A percentile compares a stretch with the other conserved stretches of the same genome.
Evolutionary conservation across 2,113 vertebrate genomes (phyloP).

Genomic region (Podocnemis expansa): DNA sequence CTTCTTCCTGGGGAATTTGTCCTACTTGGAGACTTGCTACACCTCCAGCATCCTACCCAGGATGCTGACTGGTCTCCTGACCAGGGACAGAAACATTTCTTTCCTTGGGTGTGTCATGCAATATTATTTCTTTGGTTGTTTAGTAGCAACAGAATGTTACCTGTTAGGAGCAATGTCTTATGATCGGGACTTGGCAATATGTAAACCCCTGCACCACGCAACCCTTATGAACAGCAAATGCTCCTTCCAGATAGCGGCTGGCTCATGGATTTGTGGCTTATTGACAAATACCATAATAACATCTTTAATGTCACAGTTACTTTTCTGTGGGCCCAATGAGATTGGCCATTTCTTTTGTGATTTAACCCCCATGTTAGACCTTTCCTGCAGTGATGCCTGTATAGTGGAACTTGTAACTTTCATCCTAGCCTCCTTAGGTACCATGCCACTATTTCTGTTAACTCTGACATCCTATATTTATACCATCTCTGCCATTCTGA

Average conservation of each 20-base stretch:
- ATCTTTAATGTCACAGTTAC: background rate
- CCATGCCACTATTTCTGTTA: background rate
- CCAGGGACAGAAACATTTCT: background rate
- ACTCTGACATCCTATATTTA: conserved; percentile 24
- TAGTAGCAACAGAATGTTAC: background rate
- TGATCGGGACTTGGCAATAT: background rate
- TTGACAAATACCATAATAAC: background rate
- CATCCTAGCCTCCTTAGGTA: background rate
- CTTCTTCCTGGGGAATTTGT: too few species aligned
- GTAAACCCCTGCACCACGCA: too few species aligned
- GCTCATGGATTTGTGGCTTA: background rate
- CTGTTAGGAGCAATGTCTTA: conserved; percentile 6
- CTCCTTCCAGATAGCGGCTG: background rate
- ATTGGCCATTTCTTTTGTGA: conserved; percentile 40
- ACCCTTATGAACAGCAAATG: too few species aligned
- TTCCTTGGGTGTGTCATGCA: background rate
- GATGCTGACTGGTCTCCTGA: too few species aligned
- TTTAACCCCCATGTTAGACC: background rate
- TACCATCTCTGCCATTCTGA: background rate
- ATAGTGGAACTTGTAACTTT: background rate
- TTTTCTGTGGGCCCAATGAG: conserved; percentile 42
- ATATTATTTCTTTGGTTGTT: background rate
- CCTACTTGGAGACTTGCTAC: too few species aligned
- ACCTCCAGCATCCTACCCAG: too few species aligned
- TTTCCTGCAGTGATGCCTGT: conserved; percentile 9